phyloP scores from a whole-genome alignment of 2,888 invertebrate genomes.

The Congeria kusceri region DNA sequence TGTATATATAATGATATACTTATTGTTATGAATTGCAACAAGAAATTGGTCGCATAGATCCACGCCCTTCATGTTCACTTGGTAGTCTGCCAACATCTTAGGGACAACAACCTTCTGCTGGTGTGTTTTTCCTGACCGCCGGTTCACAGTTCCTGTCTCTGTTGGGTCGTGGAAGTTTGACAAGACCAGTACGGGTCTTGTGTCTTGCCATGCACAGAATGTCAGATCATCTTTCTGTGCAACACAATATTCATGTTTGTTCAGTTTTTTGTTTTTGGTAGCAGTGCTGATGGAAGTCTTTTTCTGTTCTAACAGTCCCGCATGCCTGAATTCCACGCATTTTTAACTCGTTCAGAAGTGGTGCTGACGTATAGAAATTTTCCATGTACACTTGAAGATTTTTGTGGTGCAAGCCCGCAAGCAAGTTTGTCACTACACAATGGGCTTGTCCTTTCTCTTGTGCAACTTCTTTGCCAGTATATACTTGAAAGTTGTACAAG shows the following conservation, averaged over 20 bases:
- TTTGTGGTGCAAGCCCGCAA: background rate
- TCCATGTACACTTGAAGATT: conserved; percentile 39
- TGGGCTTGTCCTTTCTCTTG: conserved; percentile 28
- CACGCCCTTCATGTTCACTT: conserved; percentile 26
- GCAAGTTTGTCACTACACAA: conserved; percentile 29
- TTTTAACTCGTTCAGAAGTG: conserved; percentile 12
- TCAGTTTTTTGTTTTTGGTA: conserved; percentile 29
- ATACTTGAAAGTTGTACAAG: conserved; percentile 28
- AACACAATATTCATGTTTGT: conserved; percentile 48
- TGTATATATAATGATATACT: too few species aligned
- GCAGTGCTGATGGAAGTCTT: conserved; percentile 41
- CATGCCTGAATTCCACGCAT: conserved; percentile 34
- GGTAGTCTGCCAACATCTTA: conserved; percentile 28
- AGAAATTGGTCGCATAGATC: conserved; percentile 36
- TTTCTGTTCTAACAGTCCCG: conserved; percentile 54
- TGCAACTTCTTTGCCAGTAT: conserved; percentile 34
- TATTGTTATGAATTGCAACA: too few species aligned
- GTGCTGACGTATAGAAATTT: conserved; percentile 45
- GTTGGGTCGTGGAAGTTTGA: conserved; percentile 37
- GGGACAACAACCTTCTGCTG: conserved; percentile 18
- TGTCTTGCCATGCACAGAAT: conserved; percentile 50
- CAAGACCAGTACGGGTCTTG: conserved; percentile 42
- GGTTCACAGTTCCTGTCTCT: background rate
- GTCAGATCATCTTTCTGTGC: conserved; percentile 54
- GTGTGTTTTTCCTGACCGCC: conserved; percentile 1